These are phyloP conservation scores for Bucco capensis DNA, from an alignment of 2,113 vertebrate species.

Conservation along the genomic window DNA sequence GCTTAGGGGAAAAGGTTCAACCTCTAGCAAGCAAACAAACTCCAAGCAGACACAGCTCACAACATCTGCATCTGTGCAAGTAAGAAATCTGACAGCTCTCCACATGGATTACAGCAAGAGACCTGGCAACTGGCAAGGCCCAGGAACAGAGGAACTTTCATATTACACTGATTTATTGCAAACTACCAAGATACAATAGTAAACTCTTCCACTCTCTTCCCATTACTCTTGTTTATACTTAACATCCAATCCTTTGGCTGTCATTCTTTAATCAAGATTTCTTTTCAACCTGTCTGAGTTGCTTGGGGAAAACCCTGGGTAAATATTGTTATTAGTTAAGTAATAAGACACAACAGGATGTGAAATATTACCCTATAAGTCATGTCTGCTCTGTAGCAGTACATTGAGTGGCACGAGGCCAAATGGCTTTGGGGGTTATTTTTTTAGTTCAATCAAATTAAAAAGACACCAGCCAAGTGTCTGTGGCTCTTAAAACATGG, in stretches of 20 bases:
- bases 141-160: slow-evolving; percentile 32
- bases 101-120: not conserved
- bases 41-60: not conserved
- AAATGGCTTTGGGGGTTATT: slow-evolving; percentile 64
- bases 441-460: slow-evolving; percentile 70
- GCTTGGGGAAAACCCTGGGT: slow-evolving; percentile 65
- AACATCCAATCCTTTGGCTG: slow-evolving; percentile 70
- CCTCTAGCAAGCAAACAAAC: not conserved
- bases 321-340: slow-evolving; percentile 75
- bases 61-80: not conserved
- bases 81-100: not conserved
- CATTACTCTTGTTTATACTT: slow-evolving; percentile 74
- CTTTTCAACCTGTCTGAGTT: slow-evolving; percentile 63
- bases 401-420: slow-evolving; percentile 58
- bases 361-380: slow-evolving; percentile 70
- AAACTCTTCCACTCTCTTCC: slow-evolving; percentile 65
- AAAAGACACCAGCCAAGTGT: slow-evolving; percentile 62
- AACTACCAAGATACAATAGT: slow-evolving; percentile 57
- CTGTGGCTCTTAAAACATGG: slow-evolving; percentile 38
- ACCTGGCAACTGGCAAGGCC: not conserved
- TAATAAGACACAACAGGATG: slow-evolving; percentile 70
- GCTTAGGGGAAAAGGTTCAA: not conserved
- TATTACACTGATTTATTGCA: slow-evolving; percentile 68
- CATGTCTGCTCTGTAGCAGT: slow-evolving; percentile 35
- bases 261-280: slow-evolving; percentile 75